These are phyloP conservation scores for Cynoglossus semilaevis DNA, from an alignment of 2,113 vertebrate genomes.

Conservation along the genomic window DNA sequence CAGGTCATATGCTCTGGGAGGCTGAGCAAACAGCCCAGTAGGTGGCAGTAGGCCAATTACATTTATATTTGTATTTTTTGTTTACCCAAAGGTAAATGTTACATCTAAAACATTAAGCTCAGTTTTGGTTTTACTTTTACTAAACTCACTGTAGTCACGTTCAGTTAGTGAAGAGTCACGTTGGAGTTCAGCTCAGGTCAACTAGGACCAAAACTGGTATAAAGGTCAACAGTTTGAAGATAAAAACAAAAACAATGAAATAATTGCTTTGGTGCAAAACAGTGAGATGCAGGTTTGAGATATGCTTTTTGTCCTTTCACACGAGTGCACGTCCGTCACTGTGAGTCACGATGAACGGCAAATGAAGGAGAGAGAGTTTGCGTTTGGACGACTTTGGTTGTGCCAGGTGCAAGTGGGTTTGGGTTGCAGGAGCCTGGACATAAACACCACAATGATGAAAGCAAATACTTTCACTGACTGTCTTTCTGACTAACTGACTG, in stretches of 20 bases:
- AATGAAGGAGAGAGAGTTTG: constrained; percentile 17
- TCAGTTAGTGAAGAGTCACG: too few species aligned
- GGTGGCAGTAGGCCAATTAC: too few species aligned
- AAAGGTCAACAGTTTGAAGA: too few species aligned
- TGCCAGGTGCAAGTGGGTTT: constrained; percentile 52
- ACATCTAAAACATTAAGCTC: too few species aligned
- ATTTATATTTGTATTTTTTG: too few species aligned
- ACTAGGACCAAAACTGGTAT: neutral
- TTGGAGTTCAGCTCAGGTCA: too few species aligned
- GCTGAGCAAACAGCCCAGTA: too few species aligned
- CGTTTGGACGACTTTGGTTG: constrained; percentile 23
- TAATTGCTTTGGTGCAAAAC: neutral
- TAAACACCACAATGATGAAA: constrained; percentile 51
- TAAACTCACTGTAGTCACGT: too few species aligned
- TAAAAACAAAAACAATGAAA: too few species aligned
- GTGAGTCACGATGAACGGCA: constrained; percentile 12
- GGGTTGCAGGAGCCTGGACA: constrained; percentile 49
- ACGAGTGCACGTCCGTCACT: neutral
- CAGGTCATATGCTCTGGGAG: too few species aligned
- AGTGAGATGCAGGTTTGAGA: neutral
- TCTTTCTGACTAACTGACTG: constrained; percentile 31
- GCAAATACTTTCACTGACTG: constrained; percentile 25
- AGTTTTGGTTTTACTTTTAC: too few species aligned
- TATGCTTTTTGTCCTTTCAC: neutral
- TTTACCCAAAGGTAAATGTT: too few species aligned